Evolutionary conservation across 1,140 invertebrate genomes (phyloP), one percentile per base, ranked within the genome.

Genomic region (Dendrolimus punctatus): DNA sequence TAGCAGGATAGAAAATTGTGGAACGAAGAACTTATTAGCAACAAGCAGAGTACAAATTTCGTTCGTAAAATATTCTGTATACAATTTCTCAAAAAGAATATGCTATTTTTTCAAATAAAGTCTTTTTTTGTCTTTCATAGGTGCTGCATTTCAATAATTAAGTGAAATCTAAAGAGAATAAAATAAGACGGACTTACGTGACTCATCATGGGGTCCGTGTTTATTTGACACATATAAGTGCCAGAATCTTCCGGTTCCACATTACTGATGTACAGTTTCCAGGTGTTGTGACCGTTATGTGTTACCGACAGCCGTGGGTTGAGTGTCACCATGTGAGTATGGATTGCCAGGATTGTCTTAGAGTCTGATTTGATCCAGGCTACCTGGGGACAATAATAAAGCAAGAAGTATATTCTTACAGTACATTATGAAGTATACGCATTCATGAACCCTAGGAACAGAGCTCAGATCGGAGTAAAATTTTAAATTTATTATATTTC

Each of bases 351-450:
- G 61, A 97, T 95, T 41, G 93, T 94, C 81, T 96, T 95, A 40
- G 94, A 93, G 80, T 96, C 95, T 0, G 94, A 94, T 76, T 96
- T 96, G 75, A 97, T 95, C 95, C 95, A 97, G 42, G 94, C 95
- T 67, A 97, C 95, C 95, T 96, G 80, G 6, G 60, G 62, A 54
- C 10, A 45, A 45, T 45, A 9, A 9, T 9, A 43, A 7, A 43
- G 10, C 42, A 43, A 5, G 42, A 9, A 7, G 42, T n/a, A 6
- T 7, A n/a, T 6, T n/a, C 42, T 43, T 9, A 9, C 42, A 9
- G 42, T 46, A 46, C 8, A 23, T 8, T 23, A 39, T 54, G 8
- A 47, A 39, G 40, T 43, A 49, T 23, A 23, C 23, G 23, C 23
- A 23, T 23, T 23, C 23, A 23, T 23, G 23, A 23, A 23, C 23